Evolutionary conservation across 2,113 vertebrate genomes (phyloP), one percentile per base, ranked within the genome.

Genomic region (Zapus hudsonius): DNA sequence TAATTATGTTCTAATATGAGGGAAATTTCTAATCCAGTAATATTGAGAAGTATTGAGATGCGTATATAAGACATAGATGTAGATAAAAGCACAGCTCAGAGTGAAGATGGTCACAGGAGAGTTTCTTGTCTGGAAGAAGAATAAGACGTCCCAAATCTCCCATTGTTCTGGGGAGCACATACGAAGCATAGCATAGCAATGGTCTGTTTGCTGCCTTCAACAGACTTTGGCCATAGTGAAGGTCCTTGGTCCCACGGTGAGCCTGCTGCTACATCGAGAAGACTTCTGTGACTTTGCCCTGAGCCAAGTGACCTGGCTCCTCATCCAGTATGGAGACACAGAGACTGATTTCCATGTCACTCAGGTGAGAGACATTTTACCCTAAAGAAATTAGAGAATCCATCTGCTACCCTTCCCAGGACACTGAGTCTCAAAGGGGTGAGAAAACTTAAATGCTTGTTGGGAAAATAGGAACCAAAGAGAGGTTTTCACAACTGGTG

Each of bases 261-360:
- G 95, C 82, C 47, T 97, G 38, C 75, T 97, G 33, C 90, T 97
- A 10, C 91, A 95, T 63, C 55, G 87, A n/a, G 93, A 96, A 36
- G 95, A 97, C 40, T 63, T 95, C 74, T 22, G 70, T 23, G 96
- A 97, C 25, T 97, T 85, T 0, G 82, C 95, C 44, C 81, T 97
- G 79, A 66, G 22, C 70, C 96, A 97, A 70, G 70, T 97, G 2
- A 38, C 95, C n/a, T 97, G 97, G 97, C 95, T 97, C 40, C 93
- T 97, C 70, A 88, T 27, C 20, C 97, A 97, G 44, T 95, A 95
- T 29, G 91, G 74, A 55, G 89, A 95, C 81, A 90, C 80, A 66
- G 96, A 97, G 33, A 90, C 16, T 25, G 95, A 97, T 59, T 97
- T 97, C 92, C 83, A 96, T 0, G 1, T 96, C 87, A 97, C 95